These are phyloP conservation scores for Athene cunicularia DNA, from an alignment of 2,113 vertebrate species.

Conservation along the genomic window DNA sequence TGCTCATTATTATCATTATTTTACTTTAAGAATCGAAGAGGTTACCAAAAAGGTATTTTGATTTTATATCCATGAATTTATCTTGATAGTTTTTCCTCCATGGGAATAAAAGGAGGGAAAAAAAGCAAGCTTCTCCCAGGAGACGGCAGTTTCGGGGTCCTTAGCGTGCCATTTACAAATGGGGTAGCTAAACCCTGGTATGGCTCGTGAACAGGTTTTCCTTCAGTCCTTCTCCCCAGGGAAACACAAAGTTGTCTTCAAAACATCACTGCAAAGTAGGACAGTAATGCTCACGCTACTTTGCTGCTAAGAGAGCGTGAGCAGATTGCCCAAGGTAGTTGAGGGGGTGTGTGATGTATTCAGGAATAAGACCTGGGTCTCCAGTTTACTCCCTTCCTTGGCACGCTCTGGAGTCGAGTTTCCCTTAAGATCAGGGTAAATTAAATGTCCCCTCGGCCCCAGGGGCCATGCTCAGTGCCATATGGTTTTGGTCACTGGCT, in stretches of 20 bases:
- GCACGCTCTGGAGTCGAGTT: background rate
- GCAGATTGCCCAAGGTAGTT: background rate
- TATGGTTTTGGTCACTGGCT: background rate
- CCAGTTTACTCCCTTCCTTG: fast-evolving
- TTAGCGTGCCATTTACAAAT: background rate
- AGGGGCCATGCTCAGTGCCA: fast-evolving
- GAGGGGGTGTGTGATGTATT: background rate
- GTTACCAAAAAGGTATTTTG: conserved; percentile 19
- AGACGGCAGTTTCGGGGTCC: background rate
- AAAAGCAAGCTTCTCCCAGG: background rate
- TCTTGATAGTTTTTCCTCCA: background rate
- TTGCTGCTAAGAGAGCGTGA: background rate
- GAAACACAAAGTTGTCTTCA: conserved; percentile 14
- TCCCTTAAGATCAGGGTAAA: background rate
- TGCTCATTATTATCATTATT: conserved; percentile 33
- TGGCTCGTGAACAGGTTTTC: background rate
- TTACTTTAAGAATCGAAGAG: conserved; percentile 14
- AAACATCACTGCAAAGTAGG: conserved; percentile 20
- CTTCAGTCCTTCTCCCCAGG: background rate
- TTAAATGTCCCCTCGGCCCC: background rate
- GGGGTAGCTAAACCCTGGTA: background rate
- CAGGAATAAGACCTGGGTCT: background rate
- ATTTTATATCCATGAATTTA: conserved; percentile 38
- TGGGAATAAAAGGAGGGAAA: background rate
- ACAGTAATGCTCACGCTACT: background rate